These are phyloP conservation scores for Drosophila obscura DNA, from an alignment of 1,140 invertebrate species.

Conservation along the genomic window DNA sequence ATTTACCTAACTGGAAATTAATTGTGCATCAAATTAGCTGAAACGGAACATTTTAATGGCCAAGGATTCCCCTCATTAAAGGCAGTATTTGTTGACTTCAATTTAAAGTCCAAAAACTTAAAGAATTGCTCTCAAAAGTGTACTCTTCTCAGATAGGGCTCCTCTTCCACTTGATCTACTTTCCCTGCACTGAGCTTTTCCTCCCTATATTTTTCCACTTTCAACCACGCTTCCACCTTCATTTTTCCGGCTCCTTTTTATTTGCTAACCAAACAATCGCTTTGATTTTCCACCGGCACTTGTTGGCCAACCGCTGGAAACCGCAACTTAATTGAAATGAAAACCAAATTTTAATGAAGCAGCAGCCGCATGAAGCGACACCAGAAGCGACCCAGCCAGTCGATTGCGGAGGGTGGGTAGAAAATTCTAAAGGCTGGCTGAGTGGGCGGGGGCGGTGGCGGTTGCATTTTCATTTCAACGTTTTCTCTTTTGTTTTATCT, in stretches of 20 bases:
- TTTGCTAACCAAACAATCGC: slow-evolving; percentile 41
- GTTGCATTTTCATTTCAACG: slow-evolving; percentile 53
- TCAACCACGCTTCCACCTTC: not conserved
- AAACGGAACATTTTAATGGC: slow-evolving; percentile 12
- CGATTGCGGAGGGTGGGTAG: not conserved
- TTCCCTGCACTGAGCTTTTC: not conserved
- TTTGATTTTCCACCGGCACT: slow-evolving; percentile 55
- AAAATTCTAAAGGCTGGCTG: not conserved
- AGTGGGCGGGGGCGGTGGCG: not conserved
- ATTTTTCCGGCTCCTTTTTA: slow-evolving; percentile 23
- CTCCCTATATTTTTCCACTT: slow-evolving; percentile 1
- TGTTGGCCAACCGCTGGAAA: slow-evolving; percentile 45
- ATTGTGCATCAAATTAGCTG: slow-evolving; percentile 32
- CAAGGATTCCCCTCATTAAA: not conserved
- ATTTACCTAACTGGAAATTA: slow-evolving; percentile 37
- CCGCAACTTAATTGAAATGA: slow-evolving; percentile 76
- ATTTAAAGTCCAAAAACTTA: not conserved
- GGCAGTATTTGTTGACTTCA: not conserved
- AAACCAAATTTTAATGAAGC: slow-evolving; percentile 76
- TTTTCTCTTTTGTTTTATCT: slow-evolving; percentile 23
- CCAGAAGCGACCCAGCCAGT: not conserved
- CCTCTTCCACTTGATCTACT: not conserved
- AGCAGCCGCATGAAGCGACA: slow-evolving; percentile 51
- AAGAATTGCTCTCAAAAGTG: not conserved
- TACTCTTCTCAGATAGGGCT: not conserved